Base-by-base conservation (phyloP, 2,797 vertebrate genomes). In the Notamacropus eugenii region DNA sequence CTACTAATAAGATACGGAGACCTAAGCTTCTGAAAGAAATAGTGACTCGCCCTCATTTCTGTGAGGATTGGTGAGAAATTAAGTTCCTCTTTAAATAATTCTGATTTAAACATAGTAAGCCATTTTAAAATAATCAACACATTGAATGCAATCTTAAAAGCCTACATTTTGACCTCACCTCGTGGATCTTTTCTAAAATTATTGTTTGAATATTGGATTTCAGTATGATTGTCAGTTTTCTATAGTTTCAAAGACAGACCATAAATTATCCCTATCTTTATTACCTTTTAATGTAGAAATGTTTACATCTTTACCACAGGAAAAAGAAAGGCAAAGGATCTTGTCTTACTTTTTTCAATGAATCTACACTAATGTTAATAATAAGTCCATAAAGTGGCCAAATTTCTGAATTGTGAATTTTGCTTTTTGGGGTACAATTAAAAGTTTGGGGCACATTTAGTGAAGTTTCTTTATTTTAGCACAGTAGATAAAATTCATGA, bases 81-180 rank as follows among this genome's bases (percentile, higher is more conserved):
- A 95, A 94, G 90, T 52, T 93, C 50, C 28, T 82, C 12, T 29
- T 91, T 13, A 93, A 91, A 91, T 91, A 0, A 92, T 92, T 90
- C 40, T 56, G 19, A 29, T 54, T 59, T 95, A 94, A 93, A 94
- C 13, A 0, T 55, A 54, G 2, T 0, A 91, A 12, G 16, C 46
- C 40, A 34, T 40, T 95, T 97, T 94, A 74, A 34, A 94, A 24
- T 90, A 57, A 90, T 12, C 31, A 0, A 16, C 2, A 95, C 0
- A 14, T 90, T 19, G 1, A 54, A 57, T 92, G 2, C 3, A 93
- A 24, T 55, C 27, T 92, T 62, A 67, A 0, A 27, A 1, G 55
- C 16, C 0, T 87, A 62, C 92, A 82, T 94, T 93, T 93, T 95
- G 31, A 9, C 8, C 22, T 82, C 46, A 5, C 22, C 74, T 22